These are phyloP conservation scores for Bathynomus jamesi DNA, from an alignment of 1,140 invertebrate species.

Conservation along the genomic window DNA sequence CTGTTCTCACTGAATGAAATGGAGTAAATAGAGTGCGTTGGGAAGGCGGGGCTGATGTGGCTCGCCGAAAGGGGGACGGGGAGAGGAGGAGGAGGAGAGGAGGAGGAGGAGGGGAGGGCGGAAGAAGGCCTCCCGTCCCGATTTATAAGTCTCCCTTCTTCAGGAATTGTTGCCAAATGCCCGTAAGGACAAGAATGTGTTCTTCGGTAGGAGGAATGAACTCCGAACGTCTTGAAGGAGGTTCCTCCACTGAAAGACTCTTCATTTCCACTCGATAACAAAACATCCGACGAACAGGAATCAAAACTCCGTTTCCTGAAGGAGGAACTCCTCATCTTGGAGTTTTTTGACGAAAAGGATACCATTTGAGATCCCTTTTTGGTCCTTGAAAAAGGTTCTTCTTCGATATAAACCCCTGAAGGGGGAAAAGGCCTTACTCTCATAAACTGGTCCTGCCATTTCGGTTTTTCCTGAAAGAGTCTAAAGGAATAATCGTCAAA, in stretches of 20 bases:
- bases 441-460: no score
- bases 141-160: not conserved
- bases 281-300: not conserved
- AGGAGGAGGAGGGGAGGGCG: not conserved
- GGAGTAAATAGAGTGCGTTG: not conserved
- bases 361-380: no score
- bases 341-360: no score
- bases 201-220: no score
- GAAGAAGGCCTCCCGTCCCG: not conserved
- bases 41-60: not conserved
- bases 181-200: not conserved
- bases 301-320: not conserved
- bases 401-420: no score
- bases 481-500: not conserved
- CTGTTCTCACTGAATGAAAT: not conserved
- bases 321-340: no score
- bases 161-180: not conserved
- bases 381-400: no score
- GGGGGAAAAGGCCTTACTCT: not conserved
- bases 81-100: not conserved
- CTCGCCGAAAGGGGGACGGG: not conserved
- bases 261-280: no score
- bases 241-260: no score
- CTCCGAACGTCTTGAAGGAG: no score
- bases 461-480: not conserved